These are phyloP conservation scores for Anomalospiza imberbis DNA, from an alignment of 2,797 vertebrate genomes.

Conservation along the genomic window DNA sequence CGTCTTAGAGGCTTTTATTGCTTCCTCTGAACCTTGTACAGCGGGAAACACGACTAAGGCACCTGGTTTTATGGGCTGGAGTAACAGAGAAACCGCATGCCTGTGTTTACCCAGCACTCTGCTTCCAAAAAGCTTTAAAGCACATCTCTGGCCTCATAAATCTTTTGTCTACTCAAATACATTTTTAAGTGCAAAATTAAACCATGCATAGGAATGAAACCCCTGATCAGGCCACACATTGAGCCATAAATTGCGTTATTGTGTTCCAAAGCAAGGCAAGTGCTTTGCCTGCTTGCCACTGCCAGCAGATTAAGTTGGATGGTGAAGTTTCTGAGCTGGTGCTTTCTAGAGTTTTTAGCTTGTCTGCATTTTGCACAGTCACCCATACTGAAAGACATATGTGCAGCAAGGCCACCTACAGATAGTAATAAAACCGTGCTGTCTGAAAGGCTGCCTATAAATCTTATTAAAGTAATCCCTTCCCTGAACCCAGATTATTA, in stretches of 20 bases:
- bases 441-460: constrained; percentile 67
- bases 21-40: not conserved
- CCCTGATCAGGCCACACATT: not conserved
- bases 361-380: constrained; percentile 31
- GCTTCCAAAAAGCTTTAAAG: not conserved
- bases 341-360: not conserved
- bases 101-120: not conserved
- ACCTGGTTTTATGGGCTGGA: not conserved
- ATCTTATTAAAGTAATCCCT: constrained; percentile 80
- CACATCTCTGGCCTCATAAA: not conserved
- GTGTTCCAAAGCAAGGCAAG: not conserved
- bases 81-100: not conserved
- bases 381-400: constrained; percentile 10
- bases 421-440: constrained; percentile 39
- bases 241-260: not conserved
- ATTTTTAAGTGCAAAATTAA: constrained; percentile 8
- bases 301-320: constrained; percentile 21
- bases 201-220: not conserved
- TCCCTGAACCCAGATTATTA: constrained; percentile 78
- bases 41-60: not conserved
- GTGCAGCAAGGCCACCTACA: constrained; percentile 50
- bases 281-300: not conserved
- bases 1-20: not conserved
- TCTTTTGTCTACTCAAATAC: not conserved
- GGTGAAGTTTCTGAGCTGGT: constrained; percentile 18